Conservation (phyloP, 1,140 invertebrate genomes). For the Drosophila oshimai region DNA sequence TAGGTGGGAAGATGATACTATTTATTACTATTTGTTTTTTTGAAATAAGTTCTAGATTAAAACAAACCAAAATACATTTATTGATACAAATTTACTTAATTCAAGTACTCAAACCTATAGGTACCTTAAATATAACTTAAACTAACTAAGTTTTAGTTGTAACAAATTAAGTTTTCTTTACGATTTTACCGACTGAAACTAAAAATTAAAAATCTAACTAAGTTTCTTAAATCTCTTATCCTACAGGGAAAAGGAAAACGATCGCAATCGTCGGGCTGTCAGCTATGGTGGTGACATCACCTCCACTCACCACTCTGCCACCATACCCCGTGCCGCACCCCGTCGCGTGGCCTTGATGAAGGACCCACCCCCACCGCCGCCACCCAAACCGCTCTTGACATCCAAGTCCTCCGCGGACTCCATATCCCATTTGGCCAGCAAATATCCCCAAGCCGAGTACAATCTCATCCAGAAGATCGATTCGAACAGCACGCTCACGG, state of each 20-base stretch:
- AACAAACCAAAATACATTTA: too few species aligned
- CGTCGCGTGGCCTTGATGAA: constrained; percentile 77
- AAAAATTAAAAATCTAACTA: background rate
- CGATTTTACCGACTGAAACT: too few species aligned
- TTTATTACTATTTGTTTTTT: background rate
- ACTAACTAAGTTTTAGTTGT: too few species aligned
- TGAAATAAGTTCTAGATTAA: background rate
- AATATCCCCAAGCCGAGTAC: constrained; percentile 79
- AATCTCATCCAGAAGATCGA: constrained; percentile 81
- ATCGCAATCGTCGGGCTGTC: constrained; percentile 76
- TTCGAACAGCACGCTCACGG: constrained; percentile 70
- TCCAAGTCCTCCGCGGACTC: constrained; percentile 57
- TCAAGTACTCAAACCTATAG: too few species aligned
- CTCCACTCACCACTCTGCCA: constrained; percentile 55
- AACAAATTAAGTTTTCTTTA: too few species aligned
- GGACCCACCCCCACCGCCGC: constrained; percentile 78
- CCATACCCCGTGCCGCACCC: constrained; percentile 75
- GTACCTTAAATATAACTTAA: background rate
- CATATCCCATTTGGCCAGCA: constrained; percentile 56
- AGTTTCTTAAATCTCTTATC: background rate
- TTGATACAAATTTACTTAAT: too few species aligned
- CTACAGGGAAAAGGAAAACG: constrained; percentile 78
- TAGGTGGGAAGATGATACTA: constrained; percentile 42
- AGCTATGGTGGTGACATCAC: constrained; percentile 63
- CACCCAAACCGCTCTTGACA: constrained; percentile 69